Conservation (phyloP, 2,113 vertebrate species). For the Tetrao urogallus region DNA sequence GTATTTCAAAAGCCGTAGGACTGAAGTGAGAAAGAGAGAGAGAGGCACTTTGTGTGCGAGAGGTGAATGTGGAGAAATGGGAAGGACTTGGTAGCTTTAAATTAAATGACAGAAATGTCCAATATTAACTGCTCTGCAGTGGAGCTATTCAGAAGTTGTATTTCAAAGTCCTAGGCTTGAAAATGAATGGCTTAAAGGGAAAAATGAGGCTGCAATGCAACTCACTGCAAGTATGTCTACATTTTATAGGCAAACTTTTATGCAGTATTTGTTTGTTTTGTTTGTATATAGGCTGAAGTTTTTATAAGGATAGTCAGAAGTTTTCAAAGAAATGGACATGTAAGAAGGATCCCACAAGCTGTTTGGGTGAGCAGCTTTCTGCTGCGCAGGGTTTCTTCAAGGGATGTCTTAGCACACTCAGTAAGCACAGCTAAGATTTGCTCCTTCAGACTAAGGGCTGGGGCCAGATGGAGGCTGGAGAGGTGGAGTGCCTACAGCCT, state of each 20-base stretch:
- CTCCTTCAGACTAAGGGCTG: neutral
- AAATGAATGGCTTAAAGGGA: neutral
- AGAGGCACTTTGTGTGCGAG: neutral
- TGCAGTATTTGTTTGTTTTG: neutral
- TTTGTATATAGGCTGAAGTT: neutral
- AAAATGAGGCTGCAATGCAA: neutral
- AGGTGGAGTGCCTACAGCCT: no score
- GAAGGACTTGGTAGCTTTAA: neutral
- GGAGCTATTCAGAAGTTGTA: neutral
- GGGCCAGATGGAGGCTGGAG: neutral
- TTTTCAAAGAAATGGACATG: neutral
- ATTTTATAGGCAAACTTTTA: neutral
- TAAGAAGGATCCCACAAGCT: neutral
- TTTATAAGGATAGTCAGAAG: neutral
- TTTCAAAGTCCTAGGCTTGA: neutral
- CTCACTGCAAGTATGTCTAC: neutral
- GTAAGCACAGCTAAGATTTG: fast-evolving
- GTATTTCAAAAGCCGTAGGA: conserved; percentile 43
- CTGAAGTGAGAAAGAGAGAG: neutral
- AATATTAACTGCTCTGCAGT: conserved; percentile 14
- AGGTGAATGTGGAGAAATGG: neutral
- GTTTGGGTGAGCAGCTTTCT: neutral
- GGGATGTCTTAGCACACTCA: neutral
- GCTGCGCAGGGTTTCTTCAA: fast-evolving
- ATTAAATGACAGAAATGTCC: conserved; percentile 6